Evolutionary conservation across 92 coral and sea anemone genomes (phyloP).

Genomic region (Epizoanthus rinbou): DNA sequence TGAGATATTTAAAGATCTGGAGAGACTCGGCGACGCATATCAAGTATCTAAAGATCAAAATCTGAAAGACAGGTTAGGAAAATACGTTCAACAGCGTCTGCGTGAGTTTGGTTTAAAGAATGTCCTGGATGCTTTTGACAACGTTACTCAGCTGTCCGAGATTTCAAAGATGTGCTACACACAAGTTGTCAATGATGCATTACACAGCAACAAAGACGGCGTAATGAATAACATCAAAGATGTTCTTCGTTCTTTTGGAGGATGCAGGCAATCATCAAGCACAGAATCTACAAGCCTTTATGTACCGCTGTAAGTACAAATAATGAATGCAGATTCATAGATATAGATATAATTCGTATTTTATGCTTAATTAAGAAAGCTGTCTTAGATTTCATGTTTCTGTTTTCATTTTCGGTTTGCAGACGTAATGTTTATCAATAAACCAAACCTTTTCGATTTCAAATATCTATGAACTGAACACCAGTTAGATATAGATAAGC

Average conservation of each 20-base stretch:
- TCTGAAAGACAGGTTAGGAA: slow-evolving; percentile 4
- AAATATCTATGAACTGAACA: too few species aligned
- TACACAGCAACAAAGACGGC: not conserved
- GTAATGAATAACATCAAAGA: slow-evolving; percentile 8
- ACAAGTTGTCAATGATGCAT: not conserved
- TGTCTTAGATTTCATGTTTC: too few species aligned
- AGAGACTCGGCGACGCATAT: not conserved
- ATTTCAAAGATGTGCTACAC: slow-evolving; percentile 1
- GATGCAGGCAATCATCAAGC: not conserved
- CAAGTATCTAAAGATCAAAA: slow-evolving; percentile 7
- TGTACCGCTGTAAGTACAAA: slow-evolving; percentile 24
- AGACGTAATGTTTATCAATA: too few species aligned
- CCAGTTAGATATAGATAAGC: too few species aligned
- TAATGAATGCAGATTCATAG: too few species aligned
- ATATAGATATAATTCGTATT: too few species aligned
- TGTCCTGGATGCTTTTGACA: slow-evolving; percentile 8
- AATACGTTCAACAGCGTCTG: slow-evolving; percentile 10
- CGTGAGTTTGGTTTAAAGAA: not conserved
- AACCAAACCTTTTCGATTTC: too few species aligned
- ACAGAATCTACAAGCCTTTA: not conserved
- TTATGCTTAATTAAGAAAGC: too few species aligned
- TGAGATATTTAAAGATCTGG: slow-evolving; percentile 3
- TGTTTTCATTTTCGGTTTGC: too few species aligned
- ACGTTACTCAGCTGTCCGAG: not conserved
- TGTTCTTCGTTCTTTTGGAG: slow-evolving; percentile 2